Evolutionary conservation across 2,113 vertebrate genomes (phyloP).

Genomic region (Apteryx owenii): DNA sequence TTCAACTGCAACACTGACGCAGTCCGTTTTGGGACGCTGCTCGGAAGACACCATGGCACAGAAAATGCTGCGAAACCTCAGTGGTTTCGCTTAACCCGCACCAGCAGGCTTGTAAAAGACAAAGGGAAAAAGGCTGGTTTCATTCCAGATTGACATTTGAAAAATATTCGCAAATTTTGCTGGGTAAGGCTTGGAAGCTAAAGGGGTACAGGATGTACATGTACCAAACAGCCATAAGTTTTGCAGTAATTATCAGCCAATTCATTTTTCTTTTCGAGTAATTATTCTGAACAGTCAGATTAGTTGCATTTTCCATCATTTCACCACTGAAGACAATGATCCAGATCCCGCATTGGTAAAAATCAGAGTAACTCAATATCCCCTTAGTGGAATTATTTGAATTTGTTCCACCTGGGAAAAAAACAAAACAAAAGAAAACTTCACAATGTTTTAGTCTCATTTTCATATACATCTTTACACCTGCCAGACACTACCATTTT

Average conservation of each 20-base stretch:
- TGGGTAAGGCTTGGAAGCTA: not conserved
- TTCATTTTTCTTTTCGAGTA: not conserved
- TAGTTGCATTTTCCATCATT: not conserved
- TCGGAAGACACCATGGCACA: not conserved
- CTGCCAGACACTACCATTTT: too few relatives aligned
- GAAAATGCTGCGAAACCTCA: not conserved
- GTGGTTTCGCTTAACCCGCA: not conserved
- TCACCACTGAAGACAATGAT: not conserved
- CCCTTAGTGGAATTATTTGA: not conserved
- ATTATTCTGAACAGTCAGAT: not conserved
- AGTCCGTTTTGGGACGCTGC: not conserved
- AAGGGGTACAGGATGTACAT: not conserved
- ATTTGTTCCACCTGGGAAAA: not conserved
- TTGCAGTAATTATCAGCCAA: not conserved
- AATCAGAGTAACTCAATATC: not conserved
- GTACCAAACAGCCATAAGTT: not conserved
- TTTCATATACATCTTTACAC: not conserved
- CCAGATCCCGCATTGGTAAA: not conserved
- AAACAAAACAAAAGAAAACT: not conserved
- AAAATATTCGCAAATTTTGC: not conserved
- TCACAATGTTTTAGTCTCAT: not conserved
- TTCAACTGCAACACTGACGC: not conserved
- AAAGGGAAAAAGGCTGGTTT: not conserved
- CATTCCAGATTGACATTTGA: not conserved
- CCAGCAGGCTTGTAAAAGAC: too few relatives aligned